Evolutionary conservation across 1,140 invertebrate genomes (phyloP).

Genomic region (Philaenus spumarius): DNA sequence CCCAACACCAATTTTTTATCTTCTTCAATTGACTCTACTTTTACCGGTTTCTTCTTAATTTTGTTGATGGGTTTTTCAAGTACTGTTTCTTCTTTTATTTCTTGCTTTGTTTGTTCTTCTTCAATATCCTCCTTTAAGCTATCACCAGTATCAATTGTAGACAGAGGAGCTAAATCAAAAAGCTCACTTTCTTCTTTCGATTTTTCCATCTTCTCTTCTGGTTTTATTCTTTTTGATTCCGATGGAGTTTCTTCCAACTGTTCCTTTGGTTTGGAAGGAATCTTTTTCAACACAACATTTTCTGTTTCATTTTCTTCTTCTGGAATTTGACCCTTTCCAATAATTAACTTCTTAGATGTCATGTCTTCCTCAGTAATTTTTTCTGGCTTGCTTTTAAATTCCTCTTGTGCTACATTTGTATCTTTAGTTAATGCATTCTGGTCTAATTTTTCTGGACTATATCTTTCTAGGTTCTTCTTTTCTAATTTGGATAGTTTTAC

Average conservation of each 20-base stretch:
- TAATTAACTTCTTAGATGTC: constrained; percentile 43
- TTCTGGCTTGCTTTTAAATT: constrained; percentile 15
- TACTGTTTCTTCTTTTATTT: constrained; percentile 4
- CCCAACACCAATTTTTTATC: constrained; percentile 24
- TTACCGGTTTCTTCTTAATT: constrained; percentile 16
- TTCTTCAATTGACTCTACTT: constrained; percentile 9
- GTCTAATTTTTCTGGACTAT: constrained; percentile 21
- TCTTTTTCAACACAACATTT: constrained; percentile 32
- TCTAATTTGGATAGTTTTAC: constrained; percentile 30
- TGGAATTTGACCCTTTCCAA: constrained; percentile 27
- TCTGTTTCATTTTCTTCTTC: constrained; percentile 29
- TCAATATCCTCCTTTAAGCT: neutral
- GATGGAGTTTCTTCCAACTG: constrained; percentile 31
- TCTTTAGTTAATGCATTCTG: neutral
- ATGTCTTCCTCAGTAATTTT: constrained; percentile 46
- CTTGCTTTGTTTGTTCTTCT: constrained; percentile 18
- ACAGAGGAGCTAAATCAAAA: constrained; percentile 27
- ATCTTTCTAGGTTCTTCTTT: constrained; percentile 28
- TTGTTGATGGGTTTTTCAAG: constrained; percentile 14
- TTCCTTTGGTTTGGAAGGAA: constrained; percentile 31
- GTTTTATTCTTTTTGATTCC: constrained; percentile 27
- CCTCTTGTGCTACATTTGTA: constrained; percentile 8
- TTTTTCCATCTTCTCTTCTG: constrained; percentile 26
- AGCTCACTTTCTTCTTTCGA: constrained; percentile 23
- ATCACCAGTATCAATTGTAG: constrained; percentile 14